These are phyloP conservation scores for Chroicocephalus ridibundus DNA, from an alignment of 2,113 vertebrate genomes.

Conservation along the genomic window DNA sequence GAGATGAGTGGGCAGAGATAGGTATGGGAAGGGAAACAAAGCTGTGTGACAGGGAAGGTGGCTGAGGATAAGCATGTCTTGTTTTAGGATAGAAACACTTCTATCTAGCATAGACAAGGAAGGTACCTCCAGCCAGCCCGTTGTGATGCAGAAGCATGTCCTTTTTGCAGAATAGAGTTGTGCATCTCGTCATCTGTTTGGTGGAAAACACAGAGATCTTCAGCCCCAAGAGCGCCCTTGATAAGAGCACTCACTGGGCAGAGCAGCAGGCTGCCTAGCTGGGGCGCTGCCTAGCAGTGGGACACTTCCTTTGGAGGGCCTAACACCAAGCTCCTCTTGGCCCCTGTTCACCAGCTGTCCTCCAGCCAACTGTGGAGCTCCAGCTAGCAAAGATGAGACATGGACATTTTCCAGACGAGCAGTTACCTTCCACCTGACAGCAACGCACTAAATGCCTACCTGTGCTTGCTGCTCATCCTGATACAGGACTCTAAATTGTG, in stretches of 20 bases:
- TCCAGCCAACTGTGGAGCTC: background rate
- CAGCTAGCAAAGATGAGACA: background rate
- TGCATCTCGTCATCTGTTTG: background rate
- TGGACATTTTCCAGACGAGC: background rate
- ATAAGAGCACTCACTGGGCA: fast-evolving
- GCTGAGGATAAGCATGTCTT: background rate
- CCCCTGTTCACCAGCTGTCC: background rate
- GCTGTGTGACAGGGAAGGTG: background rate
- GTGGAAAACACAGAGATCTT: background rate
- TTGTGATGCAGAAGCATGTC: background rate
- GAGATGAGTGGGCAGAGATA: background rate
- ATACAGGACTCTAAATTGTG: background rate
- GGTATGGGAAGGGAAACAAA: background rate
- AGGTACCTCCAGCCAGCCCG: background rate
- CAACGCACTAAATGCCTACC: background rate
- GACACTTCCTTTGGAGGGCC: background rate
- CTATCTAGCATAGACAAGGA: background rate
- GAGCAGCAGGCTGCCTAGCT: background rate
- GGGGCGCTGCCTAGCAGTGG: background rate
- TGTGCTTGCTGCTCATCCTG: background rate
- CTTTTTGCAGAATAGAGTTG: background rate
- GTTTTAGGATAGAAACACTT: background rate
- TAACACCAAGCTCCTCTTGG: background rate
- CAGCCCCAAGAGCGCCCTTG: background rate
- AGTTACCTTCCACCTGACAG: background rate